Evolutionary conservation across 2,113 vertebrate genomes (phyloP), one percentile per base, ranked within the genome.

Genomic region (Poecile atricapillus): DNA sequence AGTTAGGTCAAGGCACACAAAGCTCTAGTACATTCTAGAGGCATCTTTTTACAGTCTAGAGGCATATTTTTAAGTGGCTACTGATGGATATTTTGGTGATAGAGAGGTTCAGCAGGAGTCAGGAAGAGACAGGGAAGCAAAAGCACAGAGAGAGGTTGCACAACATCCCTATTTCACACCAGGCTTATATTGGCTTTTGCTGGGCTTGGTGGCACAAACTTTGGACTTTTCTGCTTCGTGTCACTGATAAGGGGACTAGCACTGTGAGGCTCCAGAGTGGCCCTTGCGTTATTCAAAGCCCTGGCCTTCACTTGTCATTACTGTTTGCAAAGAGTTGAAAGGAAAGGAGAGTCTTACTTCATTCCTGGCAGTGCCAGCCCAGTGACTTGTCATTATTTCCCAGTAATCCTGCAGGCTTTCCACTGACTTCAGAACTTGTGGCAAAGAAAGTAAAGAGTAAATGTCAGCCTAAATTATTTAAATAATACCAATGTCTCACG

Each of bases 331-430:
- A 74, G 79, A 89, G 79, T 47, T 74, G 65, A 89, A 90, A 81
- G 52, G 87, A 81, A 83, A 95, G 89, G 92, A 84, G 83, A 88
- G 41, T 77, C 84, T 90, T 85, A 94, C 94, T 82, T 87, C 93
- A 95, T 87, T 95, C 53, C 96, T 96, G 90, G 92, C 92, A 95
- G 67, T 96, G 95, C 95, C 96, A 97, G 79, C 71, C 46, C 56
- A 91, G 46, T 75, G 73, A 28, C 75, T 94, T 94, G 96, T 97
- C 94, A 62, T 69, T 44, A 93, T 96, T 97, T 97, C 88, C 95
- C 82, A 62, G 63, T 47, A 71, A 91, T 68, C 70, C 70, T 85
- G 52, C 41, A 88, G 43, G 90, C 53, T 96, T 96, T 95, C 96
- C 94, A 90, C 94, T 97, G 95, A 97, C 92, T 95, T 96, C 90